These are phyloP conservation scores for Drosophila virilis DNA, from an alignment of 1,140 invertebrate genomes.

Conservation along the genomic window DNA sequence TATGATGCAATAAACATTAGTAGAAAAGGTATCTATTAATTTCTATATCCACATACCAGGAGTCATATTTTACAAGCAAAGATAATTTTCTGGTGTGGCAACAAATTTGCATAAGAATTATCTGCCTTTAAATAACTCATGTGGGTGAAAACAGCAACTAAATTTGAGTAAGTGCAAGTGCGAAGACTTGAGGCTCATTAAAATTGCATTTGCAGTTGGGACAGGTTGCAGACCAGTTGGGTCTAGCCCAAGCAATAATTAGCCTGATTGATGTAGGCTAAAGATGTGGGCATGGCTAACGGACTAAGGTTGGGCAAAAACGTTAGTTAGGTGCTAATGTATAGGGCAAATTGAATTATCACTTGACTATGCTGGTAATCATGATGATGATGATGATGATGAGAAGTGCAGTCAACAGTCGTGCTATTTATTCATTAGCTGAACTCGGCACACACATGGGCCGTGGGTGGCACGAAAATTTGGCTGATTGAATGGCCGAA, in stretches of 20 bases:
- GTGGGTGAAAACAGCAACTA: conserved; percentile 24
- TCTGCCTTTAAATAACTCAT: neutral
- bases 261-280: conserved; percentile 24
- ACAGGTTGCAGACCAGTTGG: conserved; percentile 13
- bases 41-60: neutral
- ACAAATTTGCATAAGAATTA: conserved; percentile 63
- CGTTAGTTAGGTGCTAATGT: conserved; percentile 68
- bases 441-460: conserved; percentile 34
- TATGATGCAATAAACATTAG: conserved; percentile 3
- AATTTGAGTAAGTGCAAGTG: conserved; percentile 22
- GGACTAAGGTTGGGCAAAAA: conserved; percentile 47
- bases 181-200: conserved; percentile 53
- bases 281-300: conserved; percentile 30
- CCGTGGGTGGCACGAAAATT: conserved; percentile 32
- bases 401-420: conserved; percentile 29
- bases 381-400: conserved; percentile 29
- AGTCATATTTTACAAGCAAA: conserved; percentile 2
- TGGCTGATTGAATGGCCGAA: conserved; percentile 61
- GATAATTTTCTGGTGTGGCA: conserved; percentile 6
- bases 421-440: conserved; percentile 74
- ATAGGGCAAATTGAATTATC: conserved; percentile 74
- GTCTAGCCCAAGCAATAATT: conserved; percentile 46
- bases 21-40: too few relatives aligned
- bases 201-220: conserved; percentile 61
- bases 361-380: conserved; percentile 43